Percentiles rank a stretch among this genome's conserved stretches.
phyloP scores from a whole-genome alignment of 2,113 vertebrate genomes.

The Dinomys branickii region DNA sequence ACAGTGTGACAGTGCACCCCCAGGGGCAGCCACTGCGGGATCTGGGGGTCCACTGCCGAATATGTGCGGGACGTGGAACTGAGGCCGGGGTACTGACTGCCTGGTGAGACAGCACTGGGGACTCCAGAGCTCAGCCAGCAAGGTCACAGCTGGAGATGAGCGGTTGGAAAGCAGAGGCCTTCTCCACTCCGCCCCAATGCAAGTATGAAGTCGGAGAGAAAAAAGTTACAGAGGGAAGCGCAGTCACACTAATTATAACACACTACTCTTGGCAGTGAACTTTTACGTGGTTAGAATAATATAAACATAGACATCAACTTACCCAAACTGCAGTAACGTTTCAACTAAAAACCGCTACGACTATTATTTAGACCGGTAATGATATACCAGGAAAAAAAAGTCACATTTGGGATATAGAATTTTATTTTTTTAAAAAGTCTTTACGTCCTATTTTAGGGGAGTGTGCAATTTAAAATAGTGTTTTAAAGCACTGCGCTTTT shows the following conservation, averaged over 20 bases:
- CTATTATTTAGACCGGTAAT: background rate
- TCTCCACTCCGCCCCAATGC: background rate
- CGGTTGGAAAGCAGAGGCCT: background rate
- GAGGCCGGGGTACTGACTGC: background rate
- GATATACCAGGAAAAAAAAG: background rate
- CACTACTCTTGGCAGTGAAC: background rate
- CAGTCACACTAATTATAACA: background rate
- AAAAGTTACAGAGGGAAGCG: background rate
- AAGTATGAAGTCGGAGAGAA: slow-evolving; percentile 12
- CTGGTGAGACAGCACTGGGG: background rate
- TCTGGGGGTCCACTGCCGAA: background rate
- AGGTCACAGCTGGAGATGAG: background rate
- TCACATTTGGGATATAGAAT: background rate
- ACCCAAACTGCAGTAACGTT: background rate
- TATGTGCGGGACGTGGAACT: background rate
- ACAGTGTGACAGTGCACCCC: background rate
- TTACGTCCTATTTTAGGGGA: background rate
- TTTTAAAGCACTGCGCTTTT: slow-evolving; percentile 84
- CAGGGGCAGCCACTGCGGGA: background rate
- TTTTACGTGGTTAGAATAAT: slow-evolving; percentile 26
- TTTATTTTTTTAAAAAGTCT: background rate
- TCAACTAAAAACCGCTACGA: slow-evolving; percentile 18
- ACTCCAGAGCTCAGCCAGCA: background rate
- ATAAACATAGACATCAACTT: slow-evolving; percentile 11
- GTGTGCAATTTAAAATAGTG: slow-evolving; percentile 85